These are phyloP conservation scores for Arenaria interpres DNA, from an alignment of 2,113 vertebrate genomes.

Conservation along the genomic window DNA sequence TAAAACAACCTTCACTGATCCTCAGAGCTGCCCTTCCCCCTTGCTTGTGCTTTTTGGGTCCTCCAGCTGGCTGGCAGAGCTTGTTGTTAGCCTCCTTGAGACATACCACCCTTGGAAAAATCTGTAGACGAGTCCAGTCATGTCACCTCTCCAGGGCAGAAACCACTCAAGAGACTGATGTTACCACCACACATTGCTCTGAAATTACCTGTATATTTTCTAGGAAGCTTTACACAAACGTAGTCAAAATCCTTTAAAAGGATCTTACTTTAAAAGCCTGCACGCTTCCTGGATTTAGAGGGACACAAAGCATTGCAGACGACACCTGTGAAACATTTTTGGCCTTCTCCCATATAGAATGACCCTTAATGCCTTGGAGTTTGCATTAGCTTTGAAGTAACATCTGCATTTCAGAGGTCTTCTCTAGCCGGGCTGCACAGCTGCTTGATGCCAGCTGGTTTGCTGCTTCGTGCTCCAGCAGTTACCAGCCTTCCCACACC, in stretches of 20 bases:
- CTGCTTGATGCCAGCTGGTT: neutral
- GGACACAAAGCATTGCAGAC: neutral
- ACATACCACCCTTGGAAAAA: neutral
- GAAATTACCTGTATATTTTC: neutral
- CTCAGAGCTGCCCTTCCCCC: neutral
- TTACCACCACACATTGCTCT: neutral
- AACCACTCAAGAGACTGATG: neutral
- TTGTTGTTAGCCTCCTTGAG: neutral
- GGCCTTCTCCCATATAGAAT: neutral
- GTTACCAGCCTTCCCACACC: neutral
- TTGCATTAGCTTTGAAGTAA: neutral
- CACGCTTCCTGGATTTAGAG: neutral
- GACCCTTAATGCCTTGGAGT: neutral
- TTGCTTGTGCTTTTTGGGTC: neutral
- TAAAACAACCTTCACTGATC: neutral
- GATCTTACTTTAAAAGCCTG: neutral
- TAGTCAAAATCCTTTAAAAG: neutral
- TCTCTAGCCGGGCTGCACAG: rapidly evolving
- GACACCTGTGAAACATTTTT: neutral
- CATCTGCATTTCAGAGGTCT: neutral
- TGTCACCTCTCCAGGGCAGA: neutral
- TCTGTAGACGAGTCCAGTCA: neutral
- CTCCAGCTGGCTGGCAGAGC: neutral
- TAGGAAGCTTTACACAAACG: neutral
- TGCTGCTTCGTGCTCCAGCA: neutral